These are phyloP conservation scores for Mellivora capensis DNA, from an alignment of 2,113 vertebrate genomes.

Conservation along the genomic window DNA sequence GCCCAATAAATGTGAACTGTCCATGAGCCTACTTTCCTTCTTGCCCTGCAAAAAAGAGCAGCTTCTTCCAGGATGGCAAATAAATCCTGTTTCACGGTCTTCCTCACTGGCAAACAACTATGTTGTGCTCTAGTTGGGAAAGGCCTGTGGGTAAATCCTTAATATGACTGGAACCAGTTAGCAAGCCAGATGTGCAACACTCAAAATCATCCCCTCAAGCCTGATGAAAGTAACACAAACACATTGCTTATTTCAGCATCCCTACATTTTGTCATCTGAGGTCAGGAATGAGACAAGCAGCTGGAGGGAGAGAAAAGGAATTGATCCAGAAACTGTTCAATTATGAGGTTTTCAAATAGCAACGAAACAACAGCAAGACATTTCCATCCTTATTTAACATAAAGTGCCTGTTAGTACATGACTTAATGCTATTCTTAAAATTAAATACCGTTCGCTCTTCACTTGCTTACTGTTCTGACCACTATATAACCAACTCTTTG, in stretches of 20 bases:
- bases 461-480: constrained; percentile 17
- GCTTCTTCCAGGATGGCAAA: background rate
- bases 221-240: background rate
- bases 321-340: constrained; percentile 23
- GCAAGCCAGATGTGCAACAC: constrained; percentile 35
- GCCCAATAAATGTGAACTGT: background rate
- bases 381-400: constrained; percentile 55
- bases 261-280: background rate
- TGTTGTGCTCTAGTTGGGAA: background rate
- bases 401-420: constrained; percentile 19
- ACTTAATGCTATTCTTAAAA: constrained; percentile 51
- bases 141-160: constrained; percentile 11
- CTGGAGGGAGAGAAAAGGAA: constrained; percentile 29
- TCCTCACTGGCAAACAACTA: background rate
- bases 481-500: background rate
- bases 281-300: constrained; percentile 30
- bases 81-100: background rate
- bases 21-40: background rate
- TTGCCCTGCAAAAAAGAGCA: background rate
- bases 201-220: background rate
- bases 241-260: constrained; percentile 9
- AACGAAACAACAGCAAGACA: constrained; percentile 43
- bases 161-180: constrained; percentile 15
- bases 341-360: constrained; percentile 46
- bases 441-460: constrained; percentile 47